These are phyloP conservation scores for Mormoops blainvillei DNA, from an alignment of 2,113 vertebrate species.

Conservation along the genomic window DNA sequence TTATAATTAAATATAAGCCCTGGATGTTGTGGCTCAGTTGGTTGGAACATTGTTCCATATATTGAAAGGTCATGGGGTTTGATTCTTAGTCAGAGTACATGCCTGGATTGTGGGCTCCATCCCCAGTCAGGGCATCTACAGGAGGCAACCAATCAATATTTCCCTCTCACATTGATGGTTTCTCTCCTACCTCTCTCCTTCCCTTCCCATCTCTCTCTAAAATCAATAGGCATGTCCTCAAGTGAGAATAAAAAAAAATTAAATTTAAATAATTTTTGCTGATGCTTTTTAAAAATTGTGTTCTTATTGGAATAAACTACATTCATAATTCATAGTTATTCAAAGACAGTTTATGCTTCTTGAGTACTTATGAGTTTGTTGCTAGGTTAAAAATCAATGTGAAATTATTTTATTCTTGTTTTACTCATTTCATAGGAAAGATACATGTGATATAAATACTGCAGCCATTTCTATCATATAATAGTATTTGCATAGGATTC, in stretches of 20 bases:
- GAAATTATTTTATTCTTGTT: not conserved
- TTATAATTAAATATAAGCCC: not conserved
- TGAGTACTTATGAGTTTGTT: not conserved
- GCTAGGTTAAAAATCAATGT: constrained; percentile 19
- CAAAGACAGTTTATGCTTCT: not conserved
- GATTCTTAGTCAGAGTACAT: too few species aligned
- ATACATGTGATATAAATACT: not conserved
- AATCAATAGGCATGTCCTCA: too few species aligned
- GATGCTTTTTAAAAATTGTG: not conserved
- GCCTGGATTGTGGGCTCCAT: too few species aligned
- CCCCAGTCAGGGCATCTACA: too few species aligned
- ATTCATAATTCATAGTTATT: not conserved
- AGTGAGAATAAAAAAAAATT: too few species aligned
- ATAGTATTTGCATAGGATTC: not conserved
- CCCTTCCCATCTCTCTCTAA: too few species aligned
- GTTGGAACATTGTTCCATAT: too few species aligned
- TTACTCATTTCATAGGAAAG: not conserved
- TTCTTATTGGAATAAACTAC: not conserved
- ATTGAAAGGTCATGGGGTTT: too few species aligned
- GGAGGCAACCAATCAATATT: too few species aligned
- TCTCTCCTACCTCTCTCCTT: too few species aligned
- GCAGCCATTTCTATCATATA: not conserved
- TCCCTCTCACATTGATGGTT: too few species aligned
- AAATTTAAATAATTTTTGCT: constrained; percentile 7
- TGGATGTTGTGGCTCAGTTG: too few species aligned